Conservation (phyloP, 2,113 vertebrate species). For the Camelus dromedarius region DNA sequence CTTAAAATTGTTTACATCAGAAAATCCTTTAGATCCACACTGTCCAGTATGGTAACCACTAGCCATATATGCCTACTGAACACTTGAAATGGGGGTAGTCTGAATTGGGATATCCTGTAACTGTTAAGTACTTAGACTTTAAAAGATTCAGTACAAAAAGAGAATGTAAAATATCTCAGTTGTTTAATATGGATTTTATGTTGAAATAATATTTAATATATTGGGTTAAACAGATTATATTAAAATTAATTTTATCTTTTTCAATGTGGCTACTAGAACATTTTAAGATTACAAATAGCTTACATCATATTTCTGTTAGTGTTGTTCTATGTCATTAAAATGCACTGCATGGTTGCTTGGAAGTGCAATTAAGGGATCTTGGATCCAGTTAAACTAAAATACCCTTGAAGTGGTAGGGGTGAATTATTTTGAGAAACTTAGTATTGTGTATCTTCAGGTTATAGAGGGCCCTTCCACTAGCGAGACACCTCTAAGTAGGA, state of each 20-base stretch:
- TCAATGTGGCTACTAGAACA: not conserved
- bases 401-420: not conserved
- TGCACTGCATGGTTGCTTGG: not conserved
- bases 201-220: slow-evolving; percentile 42
- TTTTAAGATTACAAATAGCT: not conserved
- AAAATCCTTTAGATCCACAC: not conserved
- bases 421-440: not conserved
- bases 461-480: not conserved
- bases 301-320: not conserved
- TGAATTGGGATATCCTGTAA: not conserved
- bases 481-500: not conserved
- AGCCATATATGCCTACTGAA: not conserved
- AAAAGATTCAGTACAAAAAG: slow-evolving; percentile 40
- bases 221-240: slow-evolving; percentile 1
- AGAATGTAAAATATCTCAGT: slow-evolving; percentile 2
- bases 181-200: slow-evolving; percentile 48
- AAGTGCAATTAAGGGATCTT: not conserved
- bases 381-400: not conserved
- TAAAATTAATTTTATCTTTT: slow-evolving; percentile 48
- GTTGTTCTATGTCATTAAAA: slow-evolving; percentile 17
- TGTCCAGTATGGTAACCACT: not conserved
- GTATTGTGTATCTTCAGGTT: not conserved
- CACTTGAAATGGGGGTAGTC: not conserved
- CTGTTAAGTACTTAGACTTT: slow-evolving; percentile 42
- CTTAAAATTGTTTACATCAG: not conserved